Percentiles rank a stretch among this genome's conserved stretches.
phyloP scores from a whole-genome alignment of 2,888 invertebrate species.

The Lordiphosa fenestrarum region DNA sequence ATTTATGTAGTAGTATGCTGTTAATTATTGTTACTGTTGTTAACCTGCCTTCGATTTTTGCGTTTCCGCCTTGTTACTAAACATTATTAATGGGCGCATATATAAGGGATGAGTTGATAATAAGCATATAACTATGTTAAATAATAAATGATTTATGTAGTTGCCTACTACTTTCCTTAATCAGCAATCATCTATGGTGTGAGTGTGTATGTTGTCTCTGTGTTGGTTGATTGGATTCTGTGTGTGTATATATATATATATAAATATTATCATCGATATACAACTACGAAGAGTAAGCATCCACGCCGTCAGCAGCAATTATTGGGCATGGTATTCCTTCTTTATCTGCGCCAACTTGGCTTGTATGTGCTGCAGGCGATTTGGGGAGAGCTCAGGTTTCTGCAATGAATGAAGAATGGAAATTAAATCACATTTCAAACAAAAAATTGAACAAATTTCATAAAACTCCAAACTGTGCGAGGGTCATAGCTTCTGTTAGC shows the following conservation, averaged over 20 bases:
- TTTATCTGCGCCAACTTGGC: slow-evolving; percentile 80
- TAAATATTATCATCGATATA: slow-evolving; percentile 21
- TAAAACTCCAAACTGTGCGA: no score
- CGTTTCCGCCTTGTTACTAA: slow-evolving; percentile 46
- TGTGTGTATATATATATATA: slow-evolving; percentile 34
- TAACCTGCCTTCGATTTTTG: slow-evolving; percentile 47
- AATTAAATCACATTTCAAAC: no score
- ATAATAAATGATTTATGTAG: slow-evolving; percentile 58
- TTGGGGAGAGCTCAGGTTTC: slow-evolving; percentile 79
- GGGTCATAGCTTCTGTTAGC: no score
- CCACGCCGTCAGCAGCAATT: slow-evolving; percentile 19
- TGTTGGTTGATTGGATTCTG: slow-evolving; percentile 12
- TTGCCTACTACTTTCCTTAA: slow-evolving; percentile 13
- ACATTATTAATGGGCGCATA: slow-evolving; percentile 39
- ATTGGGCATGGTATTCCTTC: slow-evolving; percentile 77
- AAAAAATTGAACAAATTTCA: no score
- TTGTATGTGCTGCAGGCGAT: slow-evolving; percentile 79
- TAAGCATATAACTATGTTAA: slow-evolving; percentile 62
- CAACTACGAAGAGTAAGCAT: slow-evolving; percentile 34
- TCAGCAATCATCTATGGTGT: slow-evolving; percentile 17
- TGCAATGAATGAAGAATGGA: slow-evolving; percentile 32
- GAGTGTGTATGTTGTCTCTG: slow-evolving; percentile 9
- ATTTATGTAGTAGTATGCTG: slow-evolving; percentile 31
- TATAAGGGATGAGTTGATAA: slow-evolving; percentile 36
- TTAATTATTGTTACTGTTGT: slow-evolving; percentile 54